Evolutionary conservation across 64 coral and sea anemone species (phyloP).

Genomic region (Pocillopora damicornis): DNA sequence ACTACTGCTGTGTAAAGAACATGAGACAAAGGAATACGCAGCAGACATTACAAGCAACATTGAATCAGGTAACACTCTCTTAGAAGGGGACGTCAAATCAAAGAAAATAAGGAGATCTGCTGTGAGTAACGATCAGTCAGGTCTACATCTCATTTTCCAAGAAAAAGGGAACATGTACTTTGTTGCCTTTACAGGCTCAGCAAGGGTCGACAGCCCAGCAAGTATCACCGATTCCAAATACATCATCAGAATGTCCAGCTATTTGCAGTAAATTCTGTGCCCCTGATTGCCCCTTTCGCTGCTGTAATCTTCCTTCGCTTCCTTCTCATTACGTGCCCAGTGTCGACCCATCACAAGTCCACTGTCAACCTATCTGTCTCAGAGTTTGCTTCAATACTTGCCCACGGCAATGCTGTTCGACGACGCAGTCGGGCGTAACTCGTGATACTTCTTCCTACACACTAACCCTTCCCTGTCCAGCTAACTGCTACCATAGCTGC

Average conservation of each 20-base stretch:
- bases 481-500: slow-evolving; percentile 9
- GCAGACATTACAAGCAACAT: neutral
- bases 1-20: slow-evolving; percentile 44
- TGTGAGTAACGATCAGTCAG: neutral
- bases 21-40: neutral
- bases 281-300: slow-evolving; percentile 44
- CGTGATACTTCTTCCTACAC: neutral
- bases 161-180: neutral
- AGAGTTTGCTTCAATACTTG: neutral
- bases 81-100: too few species aligned
- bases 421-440: too few species aligned
- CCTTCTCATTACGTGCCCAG: neutral
- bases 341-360: neutral
- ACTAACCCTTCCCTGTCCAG: neutral
- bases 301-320: slow-evolving; percentile 9
- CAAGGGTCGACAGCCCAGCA: neutral
- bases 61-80: neutral
- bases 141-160: neutral
- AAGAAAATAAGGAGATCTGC: neutral
- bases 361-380: slow-evolving; percentile 10
- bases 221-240: neutral
- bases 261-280: slow-evolving; percentile 31
- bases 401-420: slow-evolving; percentile 24
- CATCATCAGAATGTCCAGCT: slow-evolving; percentile 9
- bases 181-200: neutral